Evolutionary conservation across 2,797 vertebrate genomes (phyloP).

Genomic region (Alosa sapidissima): DNA sequence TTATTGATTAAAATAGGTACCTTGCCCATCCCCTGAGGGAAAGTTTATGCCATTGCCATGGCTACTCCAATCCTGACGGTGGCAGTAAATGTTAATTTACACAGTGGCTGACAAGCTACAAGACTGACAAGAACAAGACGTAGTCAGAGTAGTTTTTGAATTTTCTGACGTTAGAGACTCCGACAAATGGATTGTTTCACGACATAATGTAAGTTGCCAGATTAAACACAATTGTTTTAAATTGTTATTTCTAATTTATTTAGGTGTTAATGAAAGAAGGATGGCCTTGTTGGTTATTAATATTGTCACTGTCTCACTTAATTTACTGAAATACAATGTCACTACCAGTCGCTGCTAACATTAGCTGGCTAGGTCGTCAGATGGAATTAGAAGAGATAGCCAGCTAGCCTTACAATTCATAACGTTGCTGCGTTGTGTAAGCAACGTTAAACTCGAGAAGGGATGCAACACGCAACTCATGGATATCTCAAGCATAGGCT

Average conservation of each 20-base stretch:
- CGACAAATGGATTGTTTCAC: neutral
- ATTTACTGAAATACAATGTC: neutral
- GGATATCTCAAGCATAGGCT: neutral
- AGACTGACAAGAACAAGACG: neutral
- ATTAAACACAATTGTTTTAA: neutral
- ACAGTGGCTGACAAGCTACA: neutral
- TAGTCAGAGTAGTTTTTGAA: slow-evolving; percentile 1
- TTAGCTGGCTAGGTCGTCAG: neutral
- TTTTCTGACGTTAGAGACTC: neutral
- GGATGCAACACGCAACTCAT: neutral
- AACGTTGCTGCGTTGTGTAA: neutral
- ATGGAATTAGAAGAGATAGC: neutral
- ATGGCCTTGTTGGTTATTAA: neutral
- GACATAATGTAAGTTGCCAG: neutral
- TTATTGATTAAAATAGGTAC: too few species aligned
- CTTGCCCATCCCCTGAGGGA: too few species aligned
- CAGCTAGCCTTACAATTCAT: neutral
- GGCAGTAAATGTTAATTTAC: neutral
- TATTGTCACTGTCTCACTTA: neutral
- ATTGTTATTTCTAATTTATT: neutral
- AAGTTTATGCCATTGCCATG: too few species aligned
- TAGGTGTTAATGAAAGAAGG: neutral
- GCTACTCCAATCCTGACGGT: neutral
- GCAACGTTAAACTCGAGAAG: neutral
- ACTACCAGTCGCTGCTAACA: neutral